These are phyloP conservation scores for Chymomyza caudatula DNA, from an alignment of 2,888 invertebrate genomes.

Conservation along the genomic window DNA sequence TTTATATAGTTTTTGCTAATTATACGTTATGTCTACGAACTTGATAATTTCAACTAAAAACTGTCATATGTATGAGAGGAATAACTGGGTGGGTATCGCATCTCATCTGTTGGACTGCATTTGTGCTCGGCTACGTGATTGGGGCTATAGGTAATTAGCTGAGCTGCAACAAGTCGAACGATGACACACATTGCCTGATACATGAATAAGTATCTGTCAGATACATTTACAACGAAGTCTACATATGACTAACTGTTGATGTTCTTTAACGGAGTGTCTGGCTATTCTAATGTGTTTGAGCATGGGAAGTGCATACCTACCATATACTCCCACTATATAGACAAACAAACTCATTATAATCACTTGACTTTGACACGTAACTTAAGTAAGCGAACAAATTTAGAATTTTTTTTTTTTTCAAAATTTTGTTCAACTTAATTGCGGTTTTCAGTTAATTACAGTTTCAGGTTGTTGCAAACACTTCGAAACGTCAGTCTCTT, in stretches of 20 bases:
- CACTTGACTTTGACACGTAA: neutral
- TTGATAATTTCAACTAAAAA: neutral
- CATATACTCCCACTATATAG: conserved; percentile 7
- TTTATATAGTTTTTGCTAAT: too few relatives aligned
- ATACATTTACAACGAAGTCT: neutral
- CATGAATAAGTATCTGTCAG: neutral
- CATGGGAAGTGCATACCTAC: conserved; percentile 53
- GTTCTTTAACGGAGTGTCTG: conserved; percentile 46
- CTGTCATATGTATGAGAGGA: neutral
- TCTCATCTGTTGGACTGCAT: too few relatives aligned
- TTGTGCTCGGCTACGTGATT: neutral
- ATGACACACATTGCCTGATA: neutral
- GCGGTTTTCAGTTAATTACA: conserved; percentile 41
- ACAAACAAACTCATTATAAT: neutral
- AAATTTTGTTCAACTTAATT: conserved; percentile 51
- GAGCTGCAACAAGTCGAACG: neutral
- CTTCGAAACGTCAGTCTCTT: conserved; percentile 24
- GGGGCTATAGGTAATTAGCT: neutral
- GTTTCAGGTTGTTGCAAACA: conserved; percentile 19
- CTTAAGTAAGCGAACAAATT: neutral
- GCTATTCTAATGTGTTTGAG: conserved; percentile 31
- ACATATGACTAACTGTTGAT: conserved; percentile 32
- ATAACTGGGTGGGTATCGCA: neutral
- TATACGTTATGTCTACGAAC: neutral
- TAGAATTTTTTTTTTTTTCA: neutral